Percentiles rank a stretch among this genome's conserved stretches.
phyloP scores from a whole-genome alignment of 2,888 invertebrate genomes.

The Agonum fuliginosum region DNA sequence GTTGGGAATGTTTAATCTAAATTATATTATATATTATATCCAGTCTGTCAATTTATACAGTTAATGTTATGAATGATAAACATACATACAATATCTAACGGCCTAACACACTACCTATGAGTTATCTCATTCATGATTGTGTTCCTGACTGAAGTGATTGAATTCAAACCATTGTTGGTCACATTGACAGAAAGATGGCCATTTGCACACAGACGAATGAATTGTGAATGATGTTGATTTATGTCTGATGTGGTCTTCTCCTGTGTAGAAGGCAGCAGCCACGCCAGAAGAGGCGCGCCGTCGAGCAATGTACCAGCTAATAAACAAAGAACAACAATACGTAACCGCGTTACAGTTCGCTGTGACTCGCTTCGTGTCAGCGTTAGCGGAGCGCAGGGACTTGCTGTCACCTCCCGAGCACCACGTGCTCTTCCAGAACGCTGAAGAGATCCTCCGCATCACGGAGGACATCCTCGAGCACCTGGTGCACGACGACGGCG shows the following conservation, averaged over 20 bases:
- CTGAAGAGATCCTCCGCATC: conserved; percentile 86
- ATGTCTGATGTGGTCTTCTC: conserved; percentile 6
- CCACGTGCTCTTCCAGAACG: conserved; percentile 87
- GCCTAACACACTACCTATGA: too few species aligned
- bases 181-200: too few species aligned
- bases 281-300: conserved; percentile 79
- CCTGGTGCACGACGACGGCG: conserved; percentile 83
- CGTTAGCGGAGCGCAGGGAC: conserved; percentile 84
- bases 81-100: too few species aligned
- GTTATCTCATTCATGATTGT: too few species aligned
- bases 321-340: conserved; percentile 86
- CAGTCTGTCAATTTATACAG: too few species aligned
- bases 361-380: conserved; percentile 84
- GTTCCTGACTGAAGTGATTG: too few species aligned
- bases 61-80: too few species aligned
- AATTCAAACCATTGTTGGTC: too few species aligned
- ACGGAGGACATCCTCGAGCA: conserved; percentile 89
- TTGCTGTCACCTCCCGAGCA: conserved; percentile 86
- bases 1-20: too few species aligned
- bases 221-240: neutral
- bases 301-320: conserved; percentile 83
- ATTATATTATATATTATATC: too few species aligned
- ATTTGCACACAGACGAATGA: too few species aligned
- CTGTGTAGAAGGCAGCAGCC: conserved; percentile 68
- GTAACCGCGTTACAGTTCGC: conserved; percentile 87